Evolutionary conservation across 2,113 vertebrate genomes (phyloP), one percentile per base, ranked within the genome.

Genomic region (Aldabrachelys gigantea): DNA sequence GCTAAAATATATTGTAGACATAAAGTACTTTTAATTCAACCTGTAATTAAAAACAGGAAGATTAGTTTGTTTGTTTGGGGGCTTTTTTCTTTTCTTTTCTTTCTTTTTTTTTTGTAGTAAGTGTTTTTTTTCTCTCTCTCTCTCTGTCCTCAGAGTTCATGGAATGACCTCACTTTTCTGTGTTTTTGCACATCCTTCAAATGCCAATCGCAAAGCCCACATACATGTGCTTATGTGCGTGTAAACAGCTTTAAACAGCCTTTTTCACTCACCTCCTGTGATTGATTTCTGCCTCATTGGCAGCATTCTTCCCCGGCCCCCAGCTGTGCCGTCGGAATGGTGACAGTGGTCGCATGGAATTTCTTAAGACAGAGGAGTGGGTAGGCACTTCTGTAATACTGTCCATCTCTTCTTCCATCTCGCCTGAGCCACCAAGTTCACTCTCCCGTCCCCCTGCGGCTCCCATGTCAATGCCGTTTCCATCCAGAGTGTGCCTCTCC

Each of bases 281-380:
- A 96, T 99, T 99, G 98, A 99, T 99, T 80, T 99, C 99, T 10
- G 97, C 93, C 44, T 99, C 99, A 0, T 96, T 99, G 93, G 97
- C 98, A 90, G 98, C 97, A 3, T 99, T 99, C 96, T 99, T 99
- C 2, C 99, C 99, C 0, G 99, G 99, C 16, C 99, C 99, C 99
- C 99, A 99, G 92, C 99, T 99, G 97, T 99, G 99, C 47, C 99
- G 98, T 4, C 99, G 98, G 95, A 99, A 99, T 1, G 99, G 99
- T 2, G 99, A 99, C 62, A 99, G 97, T 0, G 99, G 99, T 76
- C 99, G 98, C 88, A 98, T 96, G 80, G 99, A 98, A 91, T 95
- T 88, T 31, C 98, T 97, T 31, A 99, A 89, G 24, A 99, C 96
- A 0, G 98, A 98, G 57, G 98, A 94, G 53, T 97, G 98, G 0